phyloP scores from a whole-genome alignment of 2,113 vertebrate species.

The Amphilophus citrinellus region DNA sequence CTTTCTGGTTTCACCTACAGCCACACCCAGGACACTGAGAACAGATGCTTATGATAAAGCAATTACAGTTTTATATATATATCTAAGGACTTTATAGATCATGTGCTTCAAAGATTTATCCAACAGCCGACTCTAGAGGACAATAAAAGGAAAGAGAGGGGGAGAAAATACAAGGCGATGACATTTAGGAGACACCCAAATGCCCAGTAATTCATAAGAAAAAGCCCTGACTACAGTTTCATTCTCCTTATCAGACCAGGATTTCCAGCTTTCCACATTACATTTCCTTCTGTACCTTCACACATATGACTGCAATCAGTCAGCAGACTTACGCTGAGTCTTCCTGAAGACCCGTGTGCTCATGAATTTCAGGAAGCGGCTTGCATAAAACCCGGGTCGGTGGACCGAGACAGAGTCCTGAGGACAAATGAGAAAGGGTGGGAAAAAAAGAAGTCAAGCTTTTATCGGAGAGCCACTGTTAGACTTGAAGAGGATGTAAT shows the following conservation, averaged over 20 bases:
- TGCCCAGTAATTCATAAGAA: background rate
- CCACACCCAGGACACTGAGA: background rate
- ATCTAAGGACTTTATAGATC: background rate
- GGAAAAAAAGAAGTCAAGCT: background rate
- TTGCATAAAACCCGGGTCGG: slow-evolving; percentile 95
- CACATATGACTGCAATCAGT: background rate
- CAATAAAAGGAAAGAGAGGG: background rate
- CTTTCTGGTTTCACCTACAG: slow-evolving; percentile 9
- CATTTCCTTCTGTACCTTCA: background rate
- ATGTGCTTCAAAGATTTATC: background rate
- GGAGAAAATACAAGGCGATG: background rate
- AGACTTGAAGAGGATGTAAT: background rate
- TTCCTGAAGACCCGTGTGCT: slow-evolving; percentile 95
- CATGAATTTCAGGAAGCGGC: slow-evolving; percentile 99
- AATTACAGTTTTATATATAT: background rate
- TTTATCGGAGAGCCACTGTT: background rate
- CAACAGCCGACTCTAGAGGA: background rate
- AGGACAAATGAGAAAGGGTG: slow-evolving; percentile 35
- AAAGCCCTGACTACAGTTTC: background rate
- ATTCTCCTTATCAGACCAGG: slow-evolving; percentile 3
- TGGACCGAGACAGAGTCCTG: slow-evolving; percentile 97
- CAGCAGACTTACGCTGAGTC: slow-evolving; percentile 88
- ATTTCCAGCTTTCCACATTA: slow-evolving; percentile 24
- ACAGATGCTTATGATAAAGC: background rate
- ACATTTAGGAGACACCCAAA: background rate